Conservation (phyloP, 1,140 invertebrate species). For the Pseudoatta argentina region DNA sequence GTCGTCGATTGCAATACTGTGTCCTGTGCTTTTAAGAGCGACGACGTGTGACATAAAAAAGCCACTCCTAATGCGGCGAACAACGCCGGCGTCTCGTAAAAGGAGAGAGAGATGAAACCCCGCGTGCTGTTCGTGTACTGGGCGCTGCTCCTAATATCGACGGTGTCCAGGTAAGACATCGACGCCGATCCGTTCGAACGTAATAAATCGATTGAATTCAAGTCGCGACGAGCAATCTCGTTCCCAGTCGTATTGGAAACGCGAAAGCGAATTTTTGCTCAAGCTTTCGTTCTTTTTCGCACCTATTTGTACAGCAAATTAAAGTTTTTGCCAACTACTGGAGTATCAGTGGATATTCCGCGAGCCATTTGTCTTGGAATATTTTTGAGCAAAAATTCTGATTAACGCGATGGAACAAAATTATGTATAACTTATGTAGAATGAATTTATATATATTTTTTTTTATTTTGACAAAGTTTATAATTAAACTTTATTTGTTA, state of each 20-base stretch:
- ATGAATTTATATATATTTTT: too few species aligned
- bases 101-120: slow-evolving; percentile 86
- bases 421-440: neutral
- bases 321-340: neutral
- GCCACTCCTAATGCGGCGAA: slow-evolving; percentile 28
- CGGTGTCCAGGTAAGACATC: slow-evolving; percentile 86
- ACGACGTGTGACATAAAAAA: slow-evolving; percentile 26
- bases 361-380: neutral
- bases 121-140: slow-evolving; percentile 87
- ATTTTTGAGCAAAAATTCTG: neutral
- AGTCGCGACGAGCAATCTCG: neutral
- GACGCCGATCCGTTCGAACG: slow-evolving; percentile 7
- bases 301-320: neutral
- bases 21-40: slow-evolving; percentile 9
- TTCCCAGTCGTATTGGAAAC: neutral
- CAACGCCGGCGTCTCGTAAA: slow-evolving; percentile 43
- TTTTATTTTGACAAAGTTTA: neutral
- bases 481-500: neutral
- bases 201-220: neutral
- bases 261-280: neutral
- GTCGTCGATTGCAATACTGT: neutral
- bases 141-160: slow-evolving; percentile 87
- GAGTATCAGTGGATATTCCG: neutral
- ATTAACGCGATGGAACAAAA: neutral
- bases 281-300: neutral